Percentiles rank a stretch among this genome's conserved stretches.
phyloP scores from a whole-genome alignment of 2,888 invertebrate genomes.

The Tipula vernalis region DNA sequence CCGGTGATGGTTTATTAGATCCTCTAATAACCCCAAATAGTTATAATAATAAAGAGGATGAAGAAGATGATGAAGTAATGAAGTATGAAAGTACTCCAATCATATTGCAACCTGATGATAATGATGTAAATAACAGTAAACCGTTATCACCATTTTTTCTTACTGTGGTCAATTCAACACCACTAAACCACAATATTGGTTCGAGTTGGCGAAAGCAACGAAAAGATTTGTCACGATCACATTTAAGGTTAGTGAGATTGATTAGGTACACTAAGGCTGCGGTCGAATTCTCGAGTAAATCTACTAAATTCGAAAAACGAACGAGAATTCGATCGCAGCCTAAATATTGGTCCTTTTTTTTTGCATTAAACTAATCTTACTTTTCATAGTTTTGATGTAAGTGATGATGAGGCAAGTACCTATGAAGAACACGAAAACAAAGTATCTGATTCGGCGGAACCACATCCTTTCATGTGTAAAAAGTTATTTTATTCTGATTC shows the following conservation, averaged over 20 bases:
- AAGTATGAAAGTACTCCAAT: background rate
- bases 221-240: conserved; percentile 25
- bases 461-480: background rate
- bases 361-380: background rate
- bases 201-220: conserved; percentile 21
- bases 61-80: conserved; percentile 1
- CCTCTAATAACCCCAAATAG: background rate
- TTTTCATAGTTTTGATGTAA: background rate
- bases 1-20: background rate
- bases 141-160: background rate
- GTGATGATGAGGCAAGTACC: background rate
- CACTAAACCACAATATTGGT: conserved; percentile 25
- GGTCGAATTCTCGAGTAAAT: no score
- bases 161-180: conserved; percentile 29
- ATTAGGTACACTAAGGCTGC: background rate
- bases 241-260: background rate
- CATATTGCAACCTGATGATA: conserved; percentile 8
- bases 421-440: background rate
- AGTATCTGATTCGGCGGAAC: background rate
- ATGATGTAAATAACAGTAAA: background rate
- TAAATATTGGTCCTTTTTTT: background rate
- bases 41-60: conserved; percentile 8
- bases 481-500: background rate
- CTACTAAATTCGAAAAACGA: no score
- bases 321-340: no score